These are phyloP conservation scores for Sylvia borin DNA, from an alignment of 2,797 vertebrate genomes.

Conservation along the genomic window DNA sequence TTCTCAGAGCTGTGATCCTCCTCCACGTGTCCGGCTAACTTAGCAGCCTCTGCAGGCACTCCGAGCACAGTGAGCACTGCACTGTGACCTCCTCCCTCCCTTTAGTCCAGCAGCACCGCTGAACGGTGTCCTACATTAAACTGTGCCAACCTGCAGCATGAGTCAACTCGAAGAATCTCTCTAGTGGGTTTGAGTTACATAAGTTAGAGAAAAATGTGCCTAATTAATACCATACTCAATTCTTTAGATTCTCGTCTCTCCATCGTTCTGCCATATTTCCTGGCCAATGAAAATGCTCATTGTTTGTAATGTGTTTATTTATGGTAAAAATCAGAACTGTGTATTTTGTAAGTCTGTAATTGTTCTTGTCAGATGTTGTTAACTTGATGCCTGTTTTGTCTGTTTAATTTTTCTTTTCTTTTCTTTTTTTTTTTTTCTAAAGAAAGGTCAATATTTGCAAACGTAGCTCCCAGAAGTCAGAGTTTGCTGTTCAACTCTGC, in stretches of 20 bases:
- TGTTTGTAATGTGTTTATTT: slow-evolving; percentile 75
- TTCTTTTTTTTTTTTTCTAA: not conserved
- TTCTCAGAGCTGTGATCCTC: not conserved
- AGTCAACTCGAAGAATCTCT: slow-evolving; percentile 21
- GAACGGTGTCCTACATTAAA: not conserved
- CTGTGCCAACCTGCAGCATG: slow-evolving; percentile 58
- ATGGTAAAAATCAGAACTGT: slow-evolving; percentile 63
- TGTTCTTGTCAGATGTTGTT: slow-evolving; percentile 61
- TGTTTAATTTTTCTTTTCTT: not conserved
- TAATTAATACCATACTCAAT: slow-evolving; percentile 20
- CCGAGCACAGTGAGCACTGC: slow-evolving; percentile 9
- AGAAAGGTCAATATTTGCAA: slow-evolving; percentile 58
- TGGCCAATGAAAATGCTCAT: slow-evolving; percentile 67
- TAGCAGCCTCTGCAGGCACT: slow-evolving; percentile 9
- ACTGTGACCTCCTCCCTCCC: slow-evolving; percentile 19
- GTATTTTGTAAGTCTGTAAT: slow-evolving; percentile 67
- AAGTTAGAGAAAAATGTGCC: slow-evolving; percentile 54
- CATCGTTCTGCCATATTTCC: slow-evolving; percentile 55
- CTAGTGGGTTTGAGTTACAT: slow-evolving; percentile 43
- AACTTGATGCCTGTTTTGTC: slow-evolving; percentile 69
- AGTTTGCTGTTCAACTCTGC: not conserved
- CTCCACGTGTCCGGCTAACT: not conserved
- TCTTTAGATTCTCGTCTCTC: slow-evolving; percentile 46
- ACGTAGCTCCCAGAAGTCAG: slow-evolving; percentile 31
- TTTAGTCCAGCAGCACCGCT: not conserved